Evolutionary conservation across 2,888 invertebrate genomes (phyloP), one percentile per base, ranked within the genome.

Genomic region (Monopis laevigella): DNA sequence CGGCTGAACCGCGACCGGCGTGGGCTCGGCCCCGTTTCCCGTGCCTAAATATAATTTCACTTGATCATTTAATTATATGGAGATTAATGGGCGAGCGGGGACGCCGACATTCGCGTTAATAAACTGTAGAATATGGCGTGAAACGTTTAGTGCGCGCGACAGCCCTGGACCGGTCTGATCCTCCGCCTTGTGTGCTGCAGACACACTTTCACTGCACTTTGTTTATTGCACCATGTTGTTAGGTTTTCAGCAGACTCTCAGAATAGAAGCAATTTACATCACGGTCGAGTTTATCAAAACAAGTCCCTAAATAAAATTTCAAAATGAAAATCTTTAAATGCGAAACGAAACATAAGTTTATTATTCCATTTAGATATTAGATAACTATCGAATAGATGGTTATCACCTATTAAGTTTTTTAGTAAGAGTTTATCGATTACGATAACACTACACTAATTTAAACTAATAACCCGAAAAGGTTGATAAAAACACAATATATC

Each of bases 41-140:
- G 59, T 50, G 72, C 27, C 75, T 77, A 78, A 74, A 78, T 75
- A 75, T 77, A 78, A 68, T 68, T 71, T 78, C 66, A 69, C 73
- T 78, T 75, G 75, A 77, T 77, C 75, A 74, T 78, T 74, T 78
- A 73, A 77, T 77, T 78, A 77, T 75, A 74, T 75, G 67, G 69
- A 77, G 77, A 78, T 78, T 72, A 77, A 78, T 77, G 65, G 66
- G 59, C 61, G 57, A 60, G 59, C 56, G 60, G 59, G 57, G 65
- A 72, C 67, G 74, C 68, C 70, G 71, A 68, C 68, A 59, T 69
- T 63, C 51, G 59, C 64, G 66, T 65, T 69, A 71, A 65, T 69
- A 73, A 67, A 68, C 61, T 62, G 59, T 59, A 66, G 64, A 55
- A 58, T 62, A 65, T 60, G 60, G 58, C 58, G 56, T 57, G 60